These are phyloP conservation scores for Coenonympha glycerion DNA, from an alignment of 2,888 invertebrate species.

Conservation along the genomic window DNA sequence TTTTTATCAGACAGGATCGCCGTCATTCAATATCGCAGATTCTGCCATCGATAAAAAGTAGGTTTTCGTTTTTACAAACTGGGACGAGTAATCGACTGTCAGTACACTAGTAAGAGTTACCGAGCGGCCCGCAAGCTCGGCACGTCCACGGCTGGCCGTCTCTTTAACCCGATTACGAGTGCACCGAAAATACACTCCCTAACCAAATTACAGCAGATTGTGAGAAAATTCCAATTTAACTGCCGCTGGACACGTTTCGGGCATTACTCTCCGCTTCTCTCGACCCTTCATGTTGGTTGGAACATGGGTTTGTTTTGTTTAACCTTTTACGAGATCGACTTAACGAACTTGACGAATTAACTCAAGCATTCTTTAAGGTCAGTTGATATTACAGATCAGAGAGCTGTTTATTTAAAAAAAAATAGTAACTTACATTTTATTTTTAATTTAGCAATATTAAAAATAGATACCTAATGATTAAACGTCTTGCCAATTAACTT, in stretches of 20 bases:
- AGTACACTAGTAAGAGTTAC: conserved; percentile 14
- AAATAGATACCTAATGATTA: too few species aligned
- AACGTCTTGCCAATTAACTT: too few species aligned
- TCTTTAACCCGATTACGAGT: conserved; percentile 54
- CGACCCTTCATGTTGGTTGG: conserved; percentile 6
- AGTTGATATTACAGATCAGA: too few species aligned
- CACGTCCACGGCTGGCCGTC: conserved; percentile 42
- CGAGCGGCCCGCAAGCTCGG: conserved; percentile 36
- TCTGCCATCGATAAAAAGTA: not conserved
- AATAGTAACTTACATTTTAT: too few species aligned
- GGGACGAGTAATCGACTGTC: conserved; percentile 6
- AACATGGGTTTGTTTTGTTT: conserved; percentile 9
- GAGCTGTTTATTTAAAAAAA: too few species aligned
- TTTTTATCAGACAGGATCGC: too few species aligned
- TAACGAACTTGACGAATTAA: not conserved
- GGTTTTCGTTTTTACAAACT: not conserved
- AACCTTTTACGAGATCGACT: not conserved
- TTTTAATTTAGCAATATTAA: too few species aligned
- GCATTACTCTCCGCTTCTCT: conserved; percentile 14
- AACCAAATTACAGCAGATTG: conserved; percentile 43
- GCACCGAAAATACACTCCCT: conserved; percentile 50
- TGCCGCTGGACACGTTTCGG: conserved; percentile 16
- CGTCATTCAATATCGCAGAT: too few species aligned
- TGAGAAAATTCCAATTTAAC: conserved; percentile 33
- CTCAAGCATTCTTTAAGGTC: too few species aligned